These are phyloP conservation scores for Maniola hyperantus DNA, from an alignment of 2,888 invertebrate species.

Conservation along the genomic window DNA sequence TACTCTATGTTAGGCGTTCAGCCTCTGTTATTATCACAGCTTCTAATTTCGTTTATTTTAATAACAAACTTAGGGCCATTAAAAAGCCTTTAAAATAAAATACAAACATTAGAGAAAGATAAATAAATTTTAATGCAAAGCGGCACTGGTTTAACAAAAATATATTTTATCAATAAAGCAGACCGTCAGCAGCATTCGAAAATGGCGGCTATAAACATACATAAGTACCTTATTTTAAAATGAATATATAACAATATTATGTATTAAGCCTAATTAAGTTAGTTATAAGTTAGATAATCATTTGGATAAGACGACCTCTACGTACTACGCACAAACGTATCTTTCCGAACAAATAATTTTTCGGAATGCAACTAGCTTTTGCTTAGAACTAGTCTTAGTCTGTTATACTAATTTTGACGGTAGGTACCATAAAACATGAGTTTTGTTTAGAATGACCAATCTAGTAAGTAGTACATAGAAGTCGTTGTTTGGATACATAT, in stretches of 20 bases:
- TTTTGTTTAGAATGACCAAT: too few relatives aligned
- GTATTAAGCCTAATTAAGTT: background rate
- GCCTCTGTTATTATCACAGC: too few relatives aligned
- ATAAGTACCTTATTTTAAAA: background rate
- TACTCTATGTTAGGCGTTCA: too few relatives aligned
- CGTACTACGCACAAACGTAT: too few relatives aligned
- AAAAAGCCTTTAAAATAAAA: background rate
- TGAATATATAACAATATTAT: background rate
- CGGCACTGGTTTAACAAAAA: constrained; percentile 21
- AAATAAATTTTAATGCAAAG: constrained; percentile 30
- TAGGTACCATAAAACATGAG: too few relatives aligned
- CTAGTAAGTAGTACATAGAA: too few relatives aligned
- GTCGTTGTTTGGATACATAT: background rate
- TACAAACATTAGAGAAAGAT: constrained; percentile 8
- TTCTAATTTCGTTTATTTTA: too few relatives aligned
- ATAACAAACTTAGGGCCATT: too few relatives aligned
- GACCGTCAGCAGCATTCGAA: constrained; percentile 31
- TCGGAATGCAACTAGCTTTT: too few relatives aligned
- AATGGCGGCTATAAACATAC: background rate
- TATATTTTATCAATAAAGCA: constrained; percentile 15
- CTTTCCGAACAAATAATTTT: too few relatives aligned
- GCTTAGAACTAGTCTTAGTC: too few relatives aligned
- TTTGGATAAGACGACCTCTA: background rate
- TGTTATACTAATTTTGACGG: too few relatives aligned
- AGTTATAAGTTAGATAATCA: background rate